Evolutionary conservation across 2,888 invertebrate genomes (phyloP), one percentile per base, ranked within the genome.

Genomic region (Aproaerema taeniolella): DNA sequence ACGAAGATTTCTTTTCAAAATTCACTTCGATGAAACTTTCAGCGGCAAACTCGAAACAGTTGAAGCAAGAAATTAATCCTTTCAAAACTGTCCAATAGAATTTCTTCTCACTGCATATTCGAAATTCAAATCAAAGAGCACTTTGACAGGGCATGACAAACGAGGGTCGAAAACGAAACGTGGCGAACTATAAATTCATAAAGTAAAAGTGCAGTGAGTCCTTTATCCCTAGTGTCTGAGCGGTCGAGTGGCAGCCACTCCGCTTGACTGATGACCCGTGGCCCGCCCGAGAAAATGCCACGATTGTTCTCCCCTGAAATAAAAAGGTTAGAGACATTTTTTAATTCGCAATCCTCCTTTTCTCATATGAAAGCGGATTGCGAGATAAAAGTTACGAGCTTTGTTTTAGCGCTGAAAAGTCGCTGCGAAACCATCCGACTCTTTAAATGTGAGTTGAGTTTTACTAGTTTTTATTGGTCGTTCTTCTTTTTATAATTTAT

Each of bases 151-250:
- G 49, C 51, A 61, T 70, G 71, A 75, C 65, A 71, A 71, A 78
- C 64, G 68, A 67, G 61, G 52, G 46, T 49, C 57, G 58, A 57
- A 61, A 67, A 66, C 53, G 65, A 65, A 68, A 68, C 67, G 64
- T 65, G 61, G 66, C 56, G 57, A 61, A 65, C 66, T 64, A 70
- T 67, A 65, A 67, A 67, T 70, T 67, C 64, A 67, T 64, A 62
- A 63, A 60, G 58, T 53, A 70, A 77, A 73, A 78, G 66, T 70
- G 74, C 74, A 77, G 55, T 58, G 67, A 72, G 62, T 47, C 59
- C 57, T 54, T 59, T 65, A 68, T 64, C 71, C 65, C 67, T 59
- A 47, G 50, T 46, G 52, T 49, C 50, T 45, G 47, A 16, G 38
- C 58, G 63, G 58, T 67, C 61, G 67, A 77, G 73, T 73, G 71